Evolutionary conservation across 2,113 vertebrate genomes (phyloP).

Genomic region (Rhegmatorhina hoffmannsi): DNA sequence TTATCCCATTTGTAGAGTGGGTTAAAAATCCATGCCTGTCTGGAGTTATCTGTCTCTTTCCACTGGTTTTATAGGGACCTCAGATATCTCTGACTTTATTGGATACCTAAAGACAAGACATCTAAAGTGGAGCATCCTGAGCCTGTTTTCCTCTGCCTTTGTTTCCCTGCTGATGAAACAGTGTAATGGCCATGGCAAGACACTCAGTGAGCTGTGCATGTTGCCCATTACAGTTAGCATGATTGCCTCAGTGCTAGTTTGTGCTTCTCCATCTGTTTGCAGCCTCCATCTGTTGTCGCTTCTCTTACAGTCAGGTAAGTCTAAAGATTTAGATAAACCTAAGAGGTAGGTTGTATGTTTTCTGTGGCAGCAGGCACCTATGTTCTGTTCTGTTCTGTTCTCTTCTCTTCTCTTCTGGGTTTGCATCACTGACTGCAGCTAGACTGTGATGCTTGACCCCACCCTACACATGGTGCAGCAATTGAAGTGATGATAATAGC

Average conservation of each 20-base stretch:
- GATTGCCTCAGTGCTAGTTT: slow-evolving; percentile 27
- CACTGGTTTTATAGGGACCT: neutral
- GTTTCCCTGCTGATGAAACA: neutral
- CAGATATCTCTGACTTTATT: neutral
- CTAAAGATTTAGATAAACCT: neutral
- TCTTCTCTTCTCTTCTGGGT: neutral
- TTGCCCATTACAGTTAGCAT: slow-evolving; percentile 22
- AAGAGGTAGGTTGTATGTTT: neutral
- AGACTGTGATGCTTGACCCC: neutral
- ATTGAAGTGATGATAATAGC: neutral
- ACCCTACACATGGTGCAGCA: neutral
- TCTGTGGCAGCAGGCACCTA: neutral
- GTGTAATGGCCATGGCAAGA: neutral
- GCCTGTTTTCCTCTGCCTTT: neutral
- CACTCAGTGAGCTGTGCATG: neutral
- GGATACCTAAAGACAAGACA: neutral
- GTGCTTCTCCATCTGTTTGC: slow-evolving; percentile 40
- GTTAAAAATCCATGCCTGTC: neutral
- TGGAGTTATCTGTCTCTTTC: neutral
- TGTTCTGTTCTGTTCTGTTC: neutral
- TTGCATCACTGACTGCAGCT: neutral
- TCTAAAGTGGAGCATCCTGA: neutral
- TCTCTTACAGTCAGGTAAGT: neutral
- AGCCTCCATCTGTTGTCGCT: slow-evolving; percentile 27
- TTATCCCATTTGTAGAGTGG: neutral